A percentile compares a stretch with the other conserved stretches of the same genome.
Conservation (phyloP, 2,113 vertebrate genomes). For the Callocephalon fimbriatum region DNA sequence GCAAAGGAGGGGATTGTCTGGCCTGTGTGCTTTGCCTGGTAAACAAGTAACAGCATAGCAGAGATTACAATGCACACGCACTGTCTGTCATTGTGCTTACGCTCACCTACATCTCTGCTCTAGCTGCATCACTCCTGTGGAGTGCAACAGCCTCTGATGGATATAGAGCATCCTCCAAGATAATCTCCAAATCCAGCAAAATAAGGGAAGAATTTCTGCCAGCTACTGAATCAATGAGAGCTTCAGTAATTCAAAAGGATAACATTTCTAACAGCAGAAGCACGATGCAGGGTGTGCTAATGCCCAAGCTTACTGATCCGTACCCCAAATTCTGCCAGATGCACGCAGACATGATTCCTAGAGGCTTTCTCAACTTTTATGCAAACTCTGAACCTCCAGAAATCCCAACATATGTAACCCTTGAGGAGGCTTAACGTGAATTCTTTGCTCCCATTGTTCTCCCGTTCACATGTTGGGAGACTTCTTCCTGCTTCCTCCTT, state of each 20-base stretch:
- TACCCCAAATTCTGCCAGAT: background rate
- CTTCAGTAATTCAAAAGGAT: background rate
- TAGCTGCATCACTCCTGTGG: background rate
- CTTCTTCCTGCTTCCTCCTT: slow-evolving; percentile 46
- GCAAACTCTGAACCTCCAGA: background rate
- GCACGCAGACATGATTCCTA: background rate
- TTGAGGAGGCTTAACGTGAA: background rate
- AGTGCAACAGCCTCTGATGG: background rate
- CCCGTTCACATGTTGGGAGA: background rate
- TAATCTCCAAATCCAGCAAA: background rate
- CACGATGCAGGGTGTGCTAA: background rate
- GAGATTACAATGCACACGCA: background rate
- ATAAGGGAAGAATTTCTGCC: background rate
- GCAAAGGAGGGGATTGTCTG: background rate
- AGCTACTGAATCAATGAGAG: background rate
- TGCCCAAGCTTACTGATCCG: background rate
- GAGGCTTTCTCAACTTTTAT: background rate
- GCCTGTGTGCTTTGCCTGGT: background rate
- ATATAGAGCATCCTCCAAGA: background rate
- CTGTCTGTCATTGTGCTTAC: background rate
- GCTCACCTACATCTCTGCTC: background rate
- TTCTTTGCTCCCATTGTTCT: slow-evolving; percentile 16
- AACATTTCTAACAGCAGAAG: background rate
- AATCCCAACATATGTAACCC: background rate
- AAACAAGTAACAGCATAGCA: background rate